Evolutionary conservation across 2,888 invertebrate species (phyloP), one percentile per base, ranked within the genome.

Genomic region (Eubasilissa splendida): DNA sequence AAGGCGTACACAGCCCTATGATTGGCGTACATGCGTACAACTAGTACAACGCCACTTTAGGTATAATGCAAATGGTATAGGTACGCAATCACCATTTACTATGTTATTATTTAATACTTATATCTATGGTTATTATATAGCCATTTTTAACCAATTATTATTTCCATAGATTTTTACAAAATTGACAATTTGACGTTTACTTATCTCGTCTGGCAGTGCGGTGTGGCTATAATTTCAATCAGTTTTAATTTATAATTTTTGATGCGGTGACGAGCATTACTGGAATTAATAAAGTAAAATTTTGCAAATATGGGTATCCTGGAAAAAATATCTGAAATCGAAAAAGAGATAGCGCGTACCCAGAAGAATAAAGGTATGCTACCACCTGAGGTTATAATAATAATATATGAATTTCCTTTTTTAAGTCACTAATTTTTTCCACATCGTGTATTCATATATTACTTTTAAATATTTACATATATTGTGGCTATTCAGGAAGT

Each of bases 291-390:
- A 10, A 14, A 42, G 12, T 56, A 31, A 56, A 12, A 9, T 58
- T 52, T 77, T n/a, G 58, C 14, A 52, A 79, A 33, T 71, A 99
- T 99, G 99, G 99, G 99, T 85, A 99, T 99, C 87, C 91, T 99
- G 84, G 99, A 99, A 87, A 99, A 98, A 92, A 99, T 99, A 88
- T 95, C 97, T 5, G 99, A 99, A 92, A 99, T 99, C 84, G 99
- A 99, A 88, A 96, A 95, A 87, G 99, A 99, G 94, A 99, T 99
- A 84, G 96, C 97, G 14, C 92, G 98, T 85, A 99, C 99, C 22
- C 99, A 99, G 88, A 99, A 99, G 90, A 99, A 99, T 91, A 99
- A 99, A 95, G 99, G 98, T 98, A 80, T 53, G 63, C 52, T 52
- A 71, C 74, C 42, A 42, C 42, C 56, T 66, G 31, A 65, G 42